phyloP scores from a whole-genome alignment of 2,888 invertebrate genomes.

The Electrophaes corylata region DNA sequence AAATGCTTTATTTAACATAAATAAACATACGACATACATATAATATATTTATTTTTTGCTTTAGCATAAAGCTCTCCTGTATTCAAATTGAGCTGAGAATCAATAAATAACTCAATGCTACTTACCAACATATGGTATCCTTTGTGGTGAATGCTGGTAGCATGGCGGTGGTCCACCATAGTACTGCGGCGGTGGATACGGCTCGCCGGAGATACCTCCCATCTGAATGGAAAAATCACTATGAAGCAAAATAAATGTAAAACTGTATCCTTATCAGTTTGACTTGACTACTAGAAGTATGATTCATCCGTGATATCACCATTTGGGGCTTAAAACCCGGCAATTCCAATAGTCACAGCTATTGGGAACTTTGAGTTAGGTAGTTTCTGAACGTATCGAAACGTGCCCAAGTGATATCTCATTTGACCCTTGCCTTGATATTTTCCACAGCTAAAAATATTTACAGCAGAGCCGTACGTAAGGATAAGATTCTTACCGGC shows the following conservation, averaged over 20 bases:
- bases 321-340: not conserved
- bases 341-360: not conserved
- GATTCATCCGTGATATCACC: conserved; percentile 15
- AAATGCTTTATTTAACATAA: too few relatives aligned
- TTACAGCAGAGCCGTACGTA: too few relatives aligned
- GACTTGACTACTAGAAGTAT: not conserved
- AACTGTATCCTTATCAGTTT: not conserved
- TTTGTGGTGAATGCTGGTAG: conserved; percentile 85
- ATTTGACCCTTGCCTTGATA: not conserved
- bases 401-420: too few relatives aligned
- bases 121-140: conserved; percentile 87
- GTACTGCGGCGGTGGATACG: conserved; percentile 79
- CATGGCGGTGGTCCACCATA: conserved; percentile 78
- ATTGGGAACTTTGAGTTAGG: not conserved
- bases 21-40: too few relatives aligned
- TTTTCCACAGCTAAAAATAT: too few relatives aligned
- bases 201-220: conserved; percentile 74
- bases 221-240: conserved; percentile 57
- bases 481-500: conserved; percentile 53
- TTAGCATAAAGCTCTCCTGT: too few relatives aligned
- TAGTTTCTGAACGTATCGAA: too few relatives aligned
- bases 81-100: too few relatives aligned
- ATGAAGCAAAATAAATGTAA: conserved; percentile 2
- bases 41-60: too few relatives aligned
- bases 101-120: conserved; percentile 1